These are phyloP conservation scores for Mesembrinibis cayennensis DNA, from an alignment of 2,113 vertebrate species.

Conservation along the genomic window DNA sequence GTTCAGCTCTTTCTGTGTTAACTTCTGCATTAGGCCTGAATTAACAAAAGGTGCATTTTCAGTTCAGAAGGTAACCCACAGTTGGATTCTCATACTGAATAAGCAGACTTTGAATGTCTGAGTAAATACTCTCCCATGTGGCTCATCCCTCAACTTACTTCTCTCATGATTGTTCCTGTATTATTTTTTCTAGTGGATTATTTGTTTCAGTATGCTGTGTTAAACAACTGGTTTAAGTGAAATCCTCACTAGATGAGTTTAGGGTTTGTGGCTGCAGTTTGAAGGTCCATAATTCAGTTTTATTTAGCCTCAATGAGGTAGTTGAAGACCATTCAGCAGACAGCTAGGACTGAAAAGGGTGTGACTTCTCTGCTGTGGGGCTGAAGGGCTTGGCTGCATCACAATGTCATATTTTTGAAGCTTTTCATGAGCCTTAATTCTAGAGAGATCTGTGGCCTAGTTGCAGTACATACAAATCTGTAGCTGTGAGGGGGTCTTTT, in stretches of 20 bases:
- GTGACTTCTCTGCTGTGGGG: accelerated
- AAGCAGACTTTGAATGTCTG: background rate
- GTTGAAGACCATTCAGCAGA: background rate
- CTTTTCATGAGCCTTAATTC: background rate
- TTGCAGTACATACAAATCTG: background rate
- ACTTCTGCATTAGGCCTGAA: background rate
- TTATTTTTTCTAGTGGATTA: background rate
- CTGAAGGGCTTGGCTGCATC: background rate
- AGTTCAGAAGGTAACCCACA: background rate
- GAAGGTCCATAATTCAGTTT: background rate
- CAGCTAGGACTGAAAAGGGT: background rate
- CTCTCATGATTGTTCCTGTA: background rate
- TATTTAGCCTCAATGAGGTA: background rate
- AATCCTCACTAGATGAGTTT: background rate
- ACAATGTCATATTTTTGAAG: accelerated
- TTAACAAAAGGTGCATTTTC: background rate
- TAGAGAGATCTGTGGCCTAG: background rate
- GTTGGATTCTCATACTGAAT: background rate
- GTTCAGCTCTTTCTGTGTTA: background rate
- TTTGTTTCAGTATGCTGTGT: background rate
- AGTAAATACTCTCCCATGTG: too few species aligned
- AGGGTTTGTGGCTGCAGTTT: background rate
- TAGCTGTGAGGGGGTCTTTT: background rate
- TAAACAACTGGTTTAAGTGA: background rate
- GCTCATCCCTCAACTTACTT: background rate